Evolutionary conservation across 2,888 invertebrate species (phyloP), one percentile per base, ranked within the genome.

Genomic region (Pinctada fucata): DNA sequence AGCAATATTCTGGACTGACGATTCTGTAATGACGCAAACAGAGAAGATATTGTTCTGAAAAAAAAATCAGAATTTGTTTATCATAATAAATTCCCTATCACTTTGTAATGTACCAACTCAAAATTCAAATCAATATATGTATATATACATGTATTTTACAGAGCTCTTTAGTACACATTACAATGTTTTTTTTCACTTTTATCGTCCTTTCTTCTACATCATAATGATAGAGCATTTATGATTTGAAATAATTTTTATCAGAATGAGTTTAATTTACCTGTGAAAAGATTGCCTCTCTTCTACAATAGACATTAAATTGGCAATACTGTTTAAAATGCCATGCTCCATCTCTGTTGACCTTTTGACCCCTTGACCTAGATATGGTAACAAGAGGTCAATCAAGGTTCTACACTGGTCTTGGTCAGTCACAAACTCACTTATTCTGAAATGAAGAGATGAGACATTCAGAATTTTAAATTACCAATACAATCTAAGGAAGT

Each of bases 301-400:
- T 4, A 96, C 95, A 81, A 95, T 95, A 77, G 94, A 94, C 2
- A 96, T 92, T n/a, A 97, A 94, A 93, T 97, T 97, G 1, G 94
- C 94, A 0, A 97, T 93, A 0, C 96, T 96, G 2, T 94, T 95
- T 0, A 97, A 93, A 31, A 96, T 94, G 76, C 89, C 88, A 75
- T 85, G 83, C 77, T 91, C 92, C 16, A 84, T 84, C 58, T 87
- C 87, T 86, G 86, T 82, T 65, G 85, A 77, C 49, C 85, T 77
- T 16, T 75, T 81, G 1, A 83, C 69, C 64, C 85, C 85, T 31
- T 83, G 82, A 50, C 78, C 81, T 48, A 92, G 86, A 80, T 91
- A 91, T 0, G 91, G 89, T 47, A 92, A 79, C 68, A 92, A 81
- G 48, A 92, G 85, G 4, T 79, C 76, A 52, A 90, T 84, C 45